Evolutionary conservation across 2,113 vertebrate genomes (phyloP).

Genomic region (Albula glossodonta): DNA sequence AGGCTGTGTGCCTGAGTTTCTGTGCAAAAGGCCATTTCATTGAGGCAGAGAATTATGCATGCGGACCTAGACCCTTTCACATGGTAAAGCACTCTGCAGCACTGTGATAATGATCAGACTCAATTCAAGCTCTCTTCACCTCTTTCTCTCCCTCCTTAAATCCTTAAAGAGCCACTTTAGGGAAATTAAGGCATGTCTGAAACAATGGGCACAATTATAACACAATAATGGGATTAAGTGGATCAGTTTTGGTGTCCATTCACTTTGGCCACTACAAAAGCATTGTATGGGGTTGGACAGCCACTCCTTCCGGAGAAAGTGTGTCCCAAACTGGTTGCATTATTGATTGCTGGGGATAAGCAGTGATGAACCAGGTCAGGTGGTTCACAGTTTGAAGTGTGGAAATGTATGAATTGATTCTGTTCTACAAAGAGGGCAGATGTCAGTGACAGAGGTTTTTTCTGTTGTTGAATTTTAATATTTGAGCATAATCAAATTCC

Average conservation of each 20-base stretch:
- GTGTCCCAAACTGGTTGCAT: neutral
- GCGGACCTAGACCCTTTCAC: slow-evolving; percentile 19
- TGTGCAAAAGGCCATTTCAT: slow-evolving; percentile 69
- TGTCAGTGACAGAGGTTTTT: too few species aligned
- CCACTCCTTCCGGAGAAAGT: neutral
- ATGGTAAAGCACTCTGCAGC: slow-evolving; percentile 11
- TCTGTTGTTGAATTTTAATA: too few species aligned
- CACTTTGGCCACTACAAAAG: neutral
- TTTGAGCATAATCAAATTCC: too few species aligned
- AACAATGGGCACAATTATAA: neutral
- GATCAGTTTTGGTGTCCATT: neutral
- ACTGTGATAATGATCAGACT: slow-evolving; percentile 24
- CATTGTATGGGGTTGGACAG: neutral
- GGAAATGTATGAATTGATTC: too few species aligned
- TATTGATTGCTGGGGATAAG: neutral
- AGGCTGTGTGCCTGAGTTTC: slow-evolving; percentile 65
- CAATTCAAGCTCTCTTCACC: neutral
- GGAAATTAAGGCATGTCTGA: neutral
- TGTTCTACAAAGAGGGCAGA: too few species aligned
- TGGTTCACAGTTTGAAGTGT: too few species aligned
- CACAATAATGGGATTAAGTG: slow-evolving; percentile 2
- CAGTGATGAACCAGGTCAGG: neutral
- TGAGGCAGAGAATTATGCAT: slow-evolving; percentile 74
- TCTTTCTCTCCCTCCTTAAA: neutral
- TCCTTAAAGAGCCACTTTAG: slow-evolving; percentile 16